phyloP scores from a whole-genome alignment of 2,888 invertebrate species.

The Agrochola macilenta region DNA sequence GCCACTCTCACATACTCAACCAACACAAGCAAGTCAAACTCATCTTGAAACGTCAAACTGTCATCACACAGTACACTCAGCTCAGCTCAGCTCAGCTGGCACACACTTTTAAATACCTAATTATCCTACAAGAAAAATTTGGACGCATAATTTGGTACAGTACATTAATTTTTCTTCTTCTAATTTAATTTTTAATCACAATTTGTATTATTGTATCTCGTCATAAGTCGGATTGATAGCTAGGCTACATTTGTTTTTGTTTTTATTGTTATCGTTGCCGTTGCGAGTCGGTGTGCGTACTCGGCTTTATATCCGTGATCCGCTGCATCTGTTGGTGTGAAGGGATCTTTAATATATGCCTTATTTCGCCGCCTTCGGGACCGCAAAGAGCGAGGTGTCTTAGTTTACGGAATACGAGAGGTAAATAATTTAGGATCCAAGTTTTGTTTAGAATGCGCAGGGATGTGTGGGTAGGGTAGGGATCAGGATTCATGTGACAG shows the following conservation, averaged over 20 bases:
- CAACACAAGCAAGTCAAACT: slow-evolving; percentile 62
- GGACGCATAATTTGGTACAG: slow-evolving; percentile 88
- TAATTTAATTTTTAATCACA: slow-evolving; percentile 80
- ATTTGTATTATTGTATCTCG: slow-evolving; percentile 86
- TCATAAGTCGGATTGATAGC: slow-evolving; percentile 79
- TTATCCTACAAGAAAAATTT: slow-evolving; percentile 83
- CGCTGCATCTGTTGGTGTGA: slow-evolving; percentile 63
- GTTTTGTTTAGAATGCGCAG: slow-evolving; percentile 22
- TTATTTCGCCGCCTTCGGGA: slow-evolving; percentile 18
- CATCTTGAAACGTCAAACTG: slow-evolving; percentile 54
- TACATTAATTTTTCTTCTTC: slow-evolving; percentile 73
- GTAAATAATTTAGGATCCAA: slow-evolving; percentile 38
- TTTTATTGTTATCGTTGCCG: slow-evolving; percentile 65
- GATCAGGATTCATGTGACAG: background rate
- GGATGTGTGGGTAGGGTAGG: background rate
- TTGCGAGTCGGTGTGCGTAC: slow-evolving; percentile 43
- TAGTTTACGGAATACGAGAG: background rate
- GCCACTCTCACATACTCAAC: slow-evolving; percentile 71
- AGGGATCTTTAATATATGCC: slow-evolving; percentile 24
- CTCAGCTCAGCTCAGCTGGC: slow-evolving; percentile 61
- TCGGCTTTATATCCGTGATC: slow-evolving; percentile 41
- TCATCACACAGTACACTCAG: slow-evolving; percentile 60
- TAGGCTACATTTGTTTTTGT: slow-evolving; percentile 68
- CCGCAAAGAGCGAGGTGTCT: slow-evolving; percentile 53
- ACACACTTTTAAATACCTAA: slow-evolving; percentile 66